phyloP scores from a whole-genome alignment of 2,797 vertebrate genomes.

The Gambusia yucatana region DNA sequence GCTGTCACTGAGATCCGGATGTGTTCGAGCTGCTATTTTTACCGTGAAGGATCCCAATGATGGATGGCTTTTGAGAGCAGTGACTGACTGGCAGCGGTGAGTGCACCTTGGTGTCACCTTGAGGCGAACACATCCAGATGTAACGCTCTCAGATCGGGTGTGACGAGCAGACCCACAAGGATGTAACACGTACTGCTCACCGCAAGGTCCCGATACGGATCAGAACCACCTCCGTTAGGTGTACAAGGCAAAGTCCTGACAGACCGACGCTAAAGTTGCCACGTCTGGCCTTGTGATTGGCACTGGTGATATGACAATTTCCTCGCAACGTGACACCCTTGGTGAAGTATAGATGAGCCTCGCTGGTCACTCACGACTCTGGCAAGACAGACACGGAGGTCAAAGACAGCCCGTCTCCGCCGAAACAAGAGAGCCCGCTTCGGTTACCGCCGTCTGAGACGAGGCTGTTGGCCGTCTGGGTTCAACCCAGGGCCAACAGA shows the following conservation, averaged over 20 bases:
- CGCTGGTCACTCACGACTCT: conserved; percentile 60
- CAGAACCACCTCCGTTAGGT: conserved; percentile 26
- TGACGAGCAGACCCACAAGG: conserved; percentile 14
- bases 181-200: conserved; percentile 19
- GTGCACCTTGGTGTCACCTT: conserved; percentile 32
- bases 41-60: conserved; percentile 34
- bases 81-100: conserved; percentile 32
- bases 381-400: conserved; percentile 59
- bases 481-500: conserved; percentile 48
- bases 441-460: conserved; percentile 57
- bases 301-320: conserved; percentile 67
- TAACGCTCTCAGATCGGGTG: neutral
- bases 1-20: conserved; percentile 7
- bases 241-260: conserved; percentile 32
- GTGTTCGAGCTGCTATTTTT: conserved; percentile 41
- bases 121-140: conserved; percentile 40
- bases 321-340: conserved; percentile 71
- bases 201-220: conserved; percentile 42
- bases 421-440: conserved; percentile 68
- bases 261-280: conserved; percentile 55
- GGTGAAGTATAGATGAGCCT: conserved; percentile 68
- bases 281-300: conserved; percentile 47
- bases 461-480: conserved; percentile 31
- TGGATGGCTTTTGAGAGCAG: conserved; percentile 34
- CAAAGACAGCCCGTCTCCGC: conserved; percentile 41